phyloP scores from a whole-genome alignment of 2,113 vertebrate species.

The Hyperoodon ampullatus region DNA sequence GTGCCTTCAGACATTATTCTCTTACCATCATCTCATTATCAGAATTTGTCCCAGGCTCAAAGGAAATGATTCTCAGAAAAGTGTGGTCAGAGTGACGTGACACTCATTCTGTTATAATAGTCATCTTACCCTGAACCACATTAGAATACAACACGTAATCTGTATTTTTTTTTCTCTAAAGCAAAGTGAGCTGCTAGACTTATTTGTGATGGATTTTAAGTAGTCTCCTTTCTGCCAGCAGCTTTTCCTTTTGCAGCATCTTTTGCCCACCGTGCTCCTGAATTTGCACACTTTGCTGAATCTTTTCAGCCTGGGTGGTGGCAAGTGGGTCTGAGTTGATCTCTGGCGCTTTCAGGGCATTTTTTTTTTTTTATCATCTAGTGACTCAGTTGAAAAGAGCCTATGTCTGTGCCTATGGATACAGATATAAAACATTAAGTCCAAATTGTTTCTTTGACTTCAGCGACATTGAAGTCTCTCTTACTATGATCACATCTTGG shows the following conservation, averaged over 20 bases:
- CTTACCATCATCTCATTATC: background rate
- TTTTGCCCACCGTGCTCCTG: accelerated
- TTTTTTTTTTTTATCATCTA: background rate
- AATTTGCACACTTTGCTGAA: background rate
- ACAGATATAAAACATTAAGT: background rate
- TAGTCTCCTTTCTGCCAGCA: background rate
- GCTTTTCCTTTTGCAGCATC: background rate
- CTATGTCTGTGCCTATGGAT: background rate
- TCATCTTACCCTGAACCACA: background rate
- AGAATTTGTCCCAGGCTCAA: background rate
- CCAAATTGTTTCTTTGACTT: background rate
- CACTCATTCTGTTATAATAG: background rate
- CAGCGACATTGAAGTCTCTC: background rate
- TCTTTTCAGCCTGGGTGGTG: background rate
- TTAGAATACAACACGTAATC: background rate
- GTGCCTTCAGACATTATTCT: background rate
- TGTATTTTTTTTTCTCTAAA: background rate
- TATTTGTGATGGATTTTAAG: background rate
- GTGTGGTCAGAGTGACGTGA: background rate
- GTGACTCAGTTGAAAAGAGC: background rate
- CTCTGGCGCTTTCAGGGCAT: background rate
- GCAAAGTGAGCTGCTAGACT: background rate
- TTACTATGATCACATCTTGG: background rate
- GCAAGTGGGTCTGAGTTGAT: background rate
- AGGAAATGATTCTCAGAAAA: background rate